These are phyloP conservation scores for Tetramorium bicarinatum DNA, from an alignment of 2,888 invertebrate species.

Conservation along the genomic window DNA sequence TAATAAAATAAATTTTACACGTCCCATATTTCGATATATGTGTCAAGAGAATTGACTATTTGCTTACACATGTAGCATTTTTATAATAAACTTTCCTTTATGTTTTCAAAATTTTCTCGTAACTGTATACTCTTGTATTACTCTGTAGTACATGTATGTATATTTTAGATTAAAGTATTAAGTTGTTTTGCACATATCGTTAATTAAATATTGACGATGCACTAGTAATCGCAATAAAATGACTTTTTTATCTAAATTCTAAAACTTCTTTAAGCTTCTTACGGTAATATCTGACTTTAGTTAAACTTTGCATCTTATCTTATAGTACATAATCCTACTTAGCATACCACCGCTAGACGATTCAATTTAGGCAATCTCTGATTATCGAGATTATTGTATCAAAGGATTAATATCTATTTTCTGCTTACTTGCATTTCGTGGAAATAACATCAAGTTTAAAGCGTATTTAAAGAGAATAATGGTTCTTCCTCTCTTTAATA, in stretches of 20 bases:
- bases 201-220: constrained; percentile 3
- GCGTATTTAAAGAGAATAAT: constrained; percentile 9
- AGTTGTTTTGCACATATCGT: neutral
- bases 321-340: constrained; percentile 51
- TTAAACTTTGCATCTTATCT: constrained; percentile 51
- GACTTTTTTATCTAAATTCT: constrained; percentile 26
- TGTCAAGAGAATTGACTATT: neutral
- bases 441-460: neutral
- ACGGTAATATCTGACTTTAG: constrained; percentile 39
- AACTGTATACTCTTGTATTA: neutral
- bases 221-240: constrained; percentile 12
- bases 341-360: constrained; percentile 39
- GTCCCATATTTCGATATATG: neutral
- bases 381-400: constrained; percentile 49
- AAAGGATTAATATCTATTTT: constrained; percentile 42
- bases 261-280: constrained; percentile 42
- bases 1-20: neutral
- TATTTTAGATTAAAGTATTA: neutral
- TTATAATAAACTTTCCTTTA: neutral
- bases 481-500: neutral
- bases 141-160: too few relatives aligned
- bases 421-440: constrained; percentile 6
- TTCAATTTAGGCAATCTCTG: constrained; percentile 55
- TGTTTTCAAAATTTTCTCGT: neutral
- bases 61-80: neutral